Evolutionary conservation across 2,797 vertebrate species (phyloP).

Genomic region (Hipposideros larvatus): DNA sequence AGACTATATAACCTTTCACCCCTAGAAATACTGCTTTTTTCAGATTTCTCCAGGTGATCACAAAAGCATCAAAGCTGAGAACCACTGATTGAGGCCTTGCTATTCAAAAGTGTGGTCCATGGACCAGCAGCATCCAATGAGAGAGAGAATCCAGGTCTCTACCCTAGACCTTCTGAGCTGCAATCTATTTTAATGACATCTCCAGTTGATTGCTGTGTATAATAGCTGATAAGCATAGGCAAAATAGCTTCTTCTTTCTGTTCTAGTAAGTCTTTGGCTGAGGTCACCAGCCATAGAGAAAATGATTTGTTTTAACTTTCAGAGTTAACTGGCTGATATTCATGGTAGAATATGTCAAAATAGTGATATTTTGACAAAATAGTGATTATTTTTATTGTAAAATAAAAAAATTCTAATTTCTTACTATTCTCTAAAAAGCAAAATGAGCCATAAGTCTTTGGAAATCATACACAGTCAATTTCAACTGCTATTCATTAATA

Average conservation of each 20-base stretch:
- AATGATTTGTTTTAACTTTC: constrained; percentile 15
- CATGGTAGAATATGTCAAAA: not conserved
- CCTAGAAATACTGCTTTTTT: not conserved
- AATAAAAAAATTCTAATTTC: not conserved
- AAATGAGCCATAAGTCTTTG: not conserved
- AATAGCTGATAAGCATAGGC: not conserved
- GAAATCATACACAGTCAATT: not conserved
- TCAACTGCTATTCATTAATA: not conserved
- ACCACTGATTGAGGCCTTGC: not conserved
- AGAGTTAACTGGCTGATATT: not conserved
- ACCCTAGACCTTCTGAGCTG: not conserved
- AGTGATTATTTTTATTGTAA: too few species aligned
- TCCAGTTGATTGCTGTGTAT: not conserved
- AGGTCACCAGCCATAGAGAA: not conserved
- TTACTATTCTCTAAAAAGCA: not conserved
- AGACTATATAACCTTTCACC: not conserved
- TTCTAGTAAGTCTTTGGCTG: not conserved
- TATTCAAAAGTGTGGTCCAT: not conserved
- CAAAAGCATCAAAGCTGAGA: not conserved
- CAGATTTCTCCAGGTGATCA: not conserved
- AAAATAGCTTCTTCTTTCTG: not conserved
- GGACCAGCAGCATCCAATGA: not conserved
- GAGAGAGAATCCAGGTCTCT: not conserved
- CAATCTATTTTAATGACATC: not conserved
- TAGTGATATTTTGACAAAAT: not conserved